These are phyloP conservation scores for Cryptomyrus ogoouensis DNA, from an alignment of 2,113 vertebrate genomes.

Conservation along the genomic window DNA sequence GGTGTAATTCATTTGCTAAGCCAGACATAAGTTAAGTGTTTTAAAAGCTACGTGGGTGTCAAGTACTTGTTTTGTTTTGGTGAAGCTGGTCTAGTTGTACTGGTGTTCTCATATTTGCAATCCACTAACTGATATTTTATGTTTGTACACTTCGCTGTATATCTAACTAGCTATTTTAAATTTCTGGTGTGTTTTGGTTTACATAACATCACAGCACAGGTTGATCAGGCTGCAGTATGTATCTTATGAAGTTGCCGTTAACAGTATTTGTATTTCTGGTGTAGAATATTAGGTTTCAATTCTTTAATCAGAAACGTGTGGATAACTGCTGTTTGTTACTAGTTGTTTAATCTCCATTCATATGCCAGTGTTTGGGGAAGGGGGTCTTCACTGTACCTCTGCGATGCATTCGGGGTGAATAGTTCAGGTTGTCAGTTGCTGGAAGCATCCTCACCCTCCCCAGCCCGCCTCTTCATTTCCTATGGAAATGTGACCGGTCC, in stretches of 20 bases:
- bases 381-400: background rate
- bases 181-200: background rate
- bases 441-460: background rate
- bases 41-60: background rate
- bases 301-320: background rate
- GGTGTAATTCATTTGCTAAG: background rate
- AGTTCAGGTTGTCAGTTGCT: background rate
- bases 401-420: background rate
- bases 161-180: background rate
- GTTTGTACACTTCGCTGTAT: background rate
- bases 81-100: background rate
- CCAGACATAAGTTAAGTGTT: background rate
- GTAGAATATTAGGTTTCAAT: background rate
- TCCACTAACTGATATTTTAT: background rate
- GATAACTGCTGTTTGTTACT: background rate
- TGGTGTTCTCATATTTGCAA: background rate
- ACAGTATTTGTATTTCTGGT: background rate
- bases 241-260: background rate
- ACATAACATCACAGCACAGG: background rate
- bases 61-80: background rate
- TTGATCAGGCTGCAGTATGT: background rate
- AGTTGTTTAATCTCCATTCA: background rate
- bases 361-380: background rate
- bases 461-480: background rate
- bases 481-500: background rate